Evolutionary conservation across 1,140 invertebrate genomes (phyloP).

Genomic region (Eupristina koningsbergeri): DNA sequence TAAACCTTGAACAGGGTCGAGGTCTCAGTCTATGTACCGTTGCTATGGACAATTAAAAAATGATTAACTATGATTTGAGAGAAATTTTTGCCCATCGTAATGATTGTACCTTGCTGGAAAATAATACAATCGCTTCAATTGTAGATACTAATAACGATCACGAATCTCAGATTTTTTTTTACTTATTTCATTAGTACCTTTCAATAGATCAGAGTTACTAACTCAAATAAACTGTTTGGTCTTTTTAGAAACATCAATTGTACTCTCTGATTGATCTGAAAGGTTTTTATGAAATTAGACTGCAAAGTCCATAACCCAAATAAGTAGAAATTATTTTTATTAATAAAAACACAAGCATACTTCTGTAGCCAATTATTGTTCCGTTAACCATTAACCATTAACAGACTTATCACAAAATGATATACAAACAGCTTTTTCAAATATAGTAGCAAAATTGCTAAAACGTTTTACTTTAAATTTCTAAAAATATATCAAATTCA

Average conservation of each 20-base stretch:
- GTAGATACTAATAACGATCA: background rate
- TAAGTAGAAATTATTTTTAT: no score
- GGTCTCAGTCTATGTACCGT: background rate
- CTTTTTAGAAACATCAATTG: no score
- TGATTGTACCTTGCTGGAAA: background rate
- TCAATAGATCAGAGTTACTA: no score
- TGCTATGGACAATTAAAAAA: background rate
- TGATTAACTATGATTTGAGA: background rate
- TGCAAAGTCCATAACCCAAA: no score
- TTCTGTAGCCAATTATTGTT: background rate
- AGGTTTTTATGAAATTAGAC: background rate
- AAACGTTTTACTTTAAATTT: no score
- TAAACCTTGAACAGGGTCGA: constrained; percentile 42
- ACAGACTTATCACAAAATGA: background rate
- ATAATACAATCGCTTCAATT: background rate
- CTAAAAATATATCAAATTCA: no score
- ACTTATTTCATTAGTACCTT: background rate
- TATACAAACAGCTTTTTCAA: background rate
- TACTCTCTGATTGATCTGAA: no score
- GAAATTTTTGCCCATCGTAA: background rate
- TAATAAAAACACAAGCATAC: background rate
- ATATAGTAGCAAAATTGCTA: no score
- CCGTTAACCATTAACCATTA: no score
- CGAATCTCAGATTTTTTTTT: background rate
- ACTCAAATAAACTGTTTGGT: no score